These are phyloP conservation scores for Acromyrmex charruanus DNA, from an alignment of 1,140 invertebrate species.

Conservation along the genomic window DNA sequence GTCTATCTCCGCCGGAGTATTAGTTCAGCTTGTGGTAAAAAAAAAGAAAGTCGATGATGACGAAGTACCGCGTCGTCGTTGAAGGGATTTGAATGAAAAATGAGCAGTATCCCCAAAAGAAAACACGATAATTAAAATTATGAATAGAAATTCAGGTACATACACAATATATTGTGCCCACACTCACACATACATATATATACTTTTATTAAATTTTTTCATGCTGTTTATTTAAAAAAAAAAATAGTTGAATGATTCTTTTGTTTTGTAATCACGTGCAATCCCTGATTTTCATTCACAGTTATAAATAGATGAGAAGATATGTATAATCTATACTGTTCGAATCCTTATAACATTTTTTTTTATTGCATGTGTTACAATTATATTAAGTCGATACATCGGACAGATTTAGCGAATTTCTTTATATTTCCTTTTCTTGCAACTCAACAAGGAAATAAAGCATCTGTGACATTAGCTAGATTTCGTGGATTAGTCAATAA, in stretches of 20 bases:
- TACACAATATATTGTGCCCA: background rate
- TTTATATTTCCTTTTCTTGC: background rate
- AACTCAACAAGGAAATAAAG: background rate
- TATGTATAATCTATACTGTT: background rate
- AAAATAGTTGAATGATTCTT: background rate
- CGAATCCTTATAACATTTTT: background rate
- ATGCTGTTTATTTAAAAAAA: background rate
- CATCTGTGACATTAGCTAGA: background rate
- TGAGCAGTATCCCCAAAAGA: background rate
- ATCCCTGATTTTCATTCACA: background rate
- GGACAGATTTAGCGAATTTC: background rate
- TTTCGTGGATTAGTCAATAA: conserved; percentile 45
- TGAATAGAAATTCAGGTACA: background rate
- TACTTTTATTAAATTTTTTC: conserved; percentile 16
- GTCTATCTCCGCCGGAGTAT: conserved; percentile 59
- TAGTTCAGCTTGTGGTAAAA: conserved; percentile 67
- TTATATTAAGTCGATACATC: background rate
- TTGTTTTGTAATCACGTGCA: background rate
- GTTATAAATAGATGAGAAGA: background rate
- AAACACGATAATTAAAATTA: background rate
- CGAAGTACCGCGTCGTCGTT: conserved; percentile 27
- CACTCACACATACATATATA: too few species aligned
- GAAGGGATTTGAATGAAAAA: conserved; percentile 16
- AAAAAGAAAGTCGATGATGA: conserved; percentile 45
- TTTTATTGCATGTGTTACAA: background rate